Conservation (phyloP, 1,140 invertebrate species). For the Lordiphosa mommai region DNA sequence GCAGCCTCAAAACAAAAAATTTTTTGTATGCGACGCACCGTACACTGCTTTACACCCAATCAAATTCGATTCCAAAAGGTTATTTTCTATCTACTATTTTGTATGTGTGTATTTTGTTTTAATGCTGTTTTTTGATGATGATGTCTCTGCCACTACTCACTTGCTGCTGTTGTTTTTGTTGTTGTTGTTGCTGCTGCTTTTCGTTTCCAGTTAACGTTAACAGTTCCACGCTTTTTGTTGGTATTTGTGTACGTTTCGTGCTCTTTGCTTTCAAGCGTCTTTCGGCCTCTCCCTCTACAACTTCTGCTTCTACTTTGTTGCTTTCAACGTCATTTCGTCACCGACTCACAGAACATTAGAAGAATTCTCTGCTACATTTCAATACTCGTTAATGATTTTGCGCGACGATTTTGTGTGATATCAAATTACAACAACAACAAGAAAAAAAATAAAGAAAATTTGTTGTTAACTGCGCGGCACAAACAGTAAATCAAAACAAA, state of each 20-base stretch:
- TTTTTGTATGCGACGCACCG: too few species aligned
- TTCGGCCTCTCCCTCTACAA: slow-evolving; percentile 7
- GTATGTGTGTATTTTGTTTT: not conserved
- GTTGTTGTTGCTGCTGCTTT: slow-evolving; percentile 28
- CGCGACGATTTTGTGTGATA: slow-evolving; percentile 1
- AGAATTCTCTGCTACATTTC: slow-evolving; percentile 15
- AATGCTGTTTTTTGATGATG: too few species aligned
- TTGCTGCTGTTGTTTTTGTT: slow-evolving; percentile 13
- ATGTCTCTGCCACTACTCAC: slow-evolving; percentile 26
- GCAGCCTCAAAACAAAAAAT: too few species aligned
- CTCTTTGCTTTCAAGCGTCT: slow-evolving; percentile 24
- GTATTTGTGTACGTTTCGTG: slow-evolving; percentile 17
- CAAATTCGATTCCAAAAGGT: too few species aligned
- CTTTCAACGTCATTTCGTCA: slow-evolving; percentile 50
- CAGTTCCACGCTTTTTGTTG: slow-evolving; percentile 18
- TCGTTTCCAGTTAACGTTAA: slow-evolving; percentile 36
- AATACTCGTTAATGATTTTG: not conserved
- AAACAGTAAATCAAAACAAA: slow-evolving; percentile 19
- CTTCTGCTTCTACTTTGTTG: slow-evolving; percentile 17
- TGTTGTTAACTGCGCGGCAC: not conserved
- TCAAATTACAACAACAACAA: not conserved
- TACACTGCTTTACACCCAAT: too few species aligned
- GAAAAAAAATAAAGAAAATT: not conserved
- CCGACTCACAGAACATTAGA: slow-evolving; percentile 23
- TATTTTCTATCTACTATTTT: too few species aligned